Conservation (phyloP, 2,888 invertebrate genomes). For the Lasioglossum oenotherae region DNA sequence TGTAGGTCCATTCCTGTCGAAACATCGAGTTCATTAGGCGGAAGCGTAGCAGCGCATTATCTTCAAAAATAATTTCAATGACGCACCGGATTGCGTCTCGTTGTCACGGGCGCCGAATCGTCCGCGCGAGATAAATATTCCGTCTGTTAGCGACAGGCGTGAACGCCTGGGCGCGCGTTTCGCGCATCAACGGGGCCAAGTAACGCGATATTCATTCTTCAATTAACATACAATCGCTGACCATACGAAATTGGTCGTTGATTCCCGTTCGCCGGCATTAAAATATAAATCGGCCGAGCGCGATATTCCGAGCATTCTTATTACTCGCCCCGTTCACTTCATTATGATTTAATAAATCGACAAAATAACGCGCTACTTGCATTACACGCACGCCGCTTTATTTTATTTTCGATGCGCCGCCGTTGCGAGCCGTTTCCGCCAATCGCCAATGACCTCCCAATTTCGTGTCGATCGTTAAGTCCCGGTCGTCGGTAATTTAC, state of each 20-base stretch:
- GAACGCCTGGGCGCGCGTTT: conserved; percentile 62
- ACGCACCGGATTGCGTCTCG: conserved; percentile 68
- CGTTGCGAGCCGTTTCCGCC: not conserved
- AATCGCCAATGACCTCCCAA: not conserved
- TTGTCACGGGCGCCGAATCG: conserved; percentile 66
- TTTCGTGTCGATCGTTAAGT: not conserved
- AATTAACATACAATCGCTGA: conserved; percentile 60
- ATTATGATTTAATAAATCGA: conserved; percentile 15
- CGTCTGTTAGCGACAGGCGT: conserved; percentile 58
- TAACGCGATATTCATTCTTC: conserved; percentile 67
- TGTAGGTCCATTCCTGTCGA: conserved; percentile 17
- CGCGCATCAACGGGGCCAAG: conserved; percentile 73
- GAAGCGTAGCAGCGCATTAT: conserved; percentile 17
- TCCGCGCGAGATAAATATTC: conserved; percentile 71
- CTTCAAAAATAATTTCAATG: conserved; percentile 66
- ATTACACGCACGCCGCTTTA: not conserved
- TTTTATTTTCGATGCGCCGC: conserved; percentile 5
- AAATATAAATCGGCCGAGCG: conserved; percentile 19
- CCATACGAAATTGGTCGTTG: conserved; percentile 26
- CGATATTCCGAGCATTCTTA: not conserved
- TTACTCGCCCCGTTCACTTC: conserved; percentile 13
- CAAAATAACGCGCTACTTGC: not conserved
- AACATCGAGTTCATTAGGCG: conserved; percentile 42
- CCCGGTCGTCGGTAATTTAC: not conserved
- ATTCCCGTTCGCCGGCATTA: conserved; percentile 5